A percentile compares a stretch with the other conserved stretches of the same genome.
phyloP scores from a whole-genome alignment of 1,140 invertebrate genomes.

The Drosophila kohkoa region DNA sequence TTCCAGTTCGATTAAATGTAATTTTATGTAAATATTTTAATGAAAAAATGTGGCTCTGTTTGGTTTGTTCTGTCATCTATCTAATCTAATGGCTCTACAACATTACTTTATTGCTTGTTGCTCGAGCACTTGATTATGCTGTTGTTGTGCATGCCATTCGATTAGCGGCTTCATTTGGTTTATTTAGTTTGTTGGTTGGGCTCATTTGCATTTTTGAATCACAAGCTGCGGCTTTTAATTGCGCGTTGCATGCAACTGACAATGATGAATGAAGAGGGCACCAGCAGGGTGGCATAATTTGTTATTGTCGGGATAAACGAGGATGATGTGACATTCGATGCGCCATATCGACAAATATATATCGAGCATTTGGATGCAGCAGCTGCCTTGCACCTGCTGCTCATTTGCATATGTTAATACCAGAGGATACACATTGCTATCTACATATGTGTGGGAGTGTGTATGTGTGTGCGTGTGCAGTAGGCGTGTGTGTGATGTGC shows the following conservation, averaged over 20 bases:
- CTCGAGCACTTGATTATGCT: no score
- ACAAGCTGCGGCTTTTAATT: no score
- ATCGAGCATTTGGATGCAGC: background rate
- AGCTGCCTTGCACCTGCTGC: conserved; percentile 20
- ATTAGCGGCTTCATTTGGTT: background rate
- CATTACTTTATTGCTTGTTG: no score
- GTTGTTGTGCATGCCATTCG: background rate
- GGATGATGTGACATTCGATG: conserved; percentile 1
- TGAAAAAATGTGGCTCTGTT: no score
- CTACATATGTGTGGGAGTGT: background rate
- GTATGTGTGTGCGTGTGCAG: conserved; percentile 19
- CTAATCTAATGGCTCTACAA: no score
- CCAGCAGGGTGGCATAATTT: background rate
- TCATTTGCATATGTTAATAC: conserved; percentile 46
- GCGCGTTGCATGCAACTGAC: conserved; percentile 25
- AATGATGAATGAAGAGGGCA: conserved; percentile 30
- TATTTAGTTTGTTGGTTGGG: background rate
- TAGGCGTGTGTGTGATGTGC: conserved; percentile 5
- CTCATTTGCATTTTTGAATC: background rate
- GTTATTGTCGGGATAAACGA: background rate
- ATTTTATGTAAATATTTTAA: no score
- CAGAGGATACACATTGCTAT: conserved; percentile 4
- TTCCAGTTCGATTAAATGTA: no score
- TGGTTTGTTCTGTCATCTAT: no score
- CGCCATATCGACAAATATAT: conserved; percentile 38